Conservation (phyloP, 1,140 invertebrate species). For the Fopius arisanus region DNA sequence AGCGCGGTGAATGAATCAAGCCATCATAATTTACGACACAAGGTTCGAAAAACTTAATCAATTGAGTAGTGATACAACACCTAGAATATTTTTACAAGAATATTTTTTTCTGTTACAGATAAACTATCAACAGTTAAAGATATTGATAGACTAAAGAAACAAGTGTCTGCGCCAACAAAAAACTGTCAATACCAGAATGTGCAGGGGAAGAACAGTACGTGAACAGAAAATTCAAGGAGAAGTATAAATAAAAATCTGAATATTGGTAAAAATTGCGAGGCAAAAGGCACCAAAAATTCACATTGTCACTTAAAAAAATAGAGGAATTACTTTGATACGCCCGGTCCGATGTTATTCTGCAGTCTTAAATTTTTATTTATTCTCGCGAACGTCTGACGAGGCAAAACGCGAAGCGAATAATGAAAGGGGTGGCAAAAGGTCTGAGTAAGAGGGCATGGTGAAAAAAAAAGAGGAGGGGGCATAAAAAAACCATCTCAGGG, state of each 20-base stretch:
- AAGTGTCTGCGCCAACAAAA: neutral
- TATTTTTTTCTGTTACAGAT: no score
- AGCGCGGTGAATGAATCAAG: no score
- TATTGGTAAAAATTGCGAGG: neutral
- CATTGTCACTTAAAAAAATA: neutral
- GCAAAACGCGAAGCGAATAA: slow-evolving; percentile 18
- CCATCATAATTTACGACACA: no score
- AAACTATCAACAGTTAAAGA: no score
- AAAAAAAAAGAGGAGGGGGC: neutral
- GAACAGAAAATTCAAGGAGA: neutral
- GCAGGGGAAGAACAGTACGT: neutral
- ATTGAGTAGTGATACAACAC: no score
- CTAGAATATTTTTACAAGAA: no score
- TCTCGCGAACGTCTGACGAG: slow-evolving; percentile 1
- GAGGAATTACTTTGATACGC: neutral
- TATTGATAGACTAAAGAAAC: neutral
- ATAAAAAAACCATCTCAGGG: neutral
- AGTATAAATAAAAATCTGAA: neutral
- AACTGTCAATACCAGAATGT: neutral
- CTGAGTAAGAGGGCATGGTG: neutral
- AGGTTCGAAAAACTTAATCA: no score
- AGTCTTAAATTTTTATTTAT: neutral
- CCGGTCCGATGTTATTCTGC: neutral
- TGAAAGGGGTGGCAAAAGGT: slow-evolving; percentile 8
- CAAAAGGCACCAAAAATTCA: neutral